Percentiles rank a stretch among this genome's conserved stretches.
Conservation (phyloP, 2,113 vertebrate genomes). For the Cardinalis cardinalis region DNA sequence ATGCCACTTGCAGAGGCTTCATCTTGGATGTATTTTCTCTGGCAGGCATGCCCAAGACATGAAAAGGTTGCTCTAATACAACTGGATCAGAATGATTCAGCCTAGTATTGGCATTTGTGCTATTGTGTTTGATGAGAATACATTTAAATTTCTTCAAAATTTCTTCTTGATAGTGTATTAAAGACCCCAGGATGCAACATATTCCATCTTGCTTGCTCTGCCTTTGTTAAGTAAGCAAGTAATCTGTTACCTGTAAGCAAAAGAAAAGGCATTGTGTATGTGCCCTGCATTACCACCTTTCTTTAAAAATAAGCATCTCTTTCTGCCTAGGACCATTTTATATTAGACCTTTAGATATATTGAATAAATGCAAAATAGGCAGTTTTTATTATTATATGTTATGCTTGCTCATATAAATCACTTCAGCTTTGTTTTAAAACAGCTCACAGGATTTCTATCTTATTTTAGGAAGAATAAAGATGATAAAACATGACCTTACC, state of each 20-base stretch:
- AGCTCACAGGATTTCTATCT: neutral
- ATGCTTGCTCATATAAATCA: neutral
- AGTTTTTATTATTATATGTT: conserved; percentile 3
- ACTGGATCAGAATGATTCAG: conserved; percentile 53
- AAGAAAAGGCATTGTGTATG: conserved; percentile 9
- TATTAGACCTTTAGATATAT: conserved; percentile 33
- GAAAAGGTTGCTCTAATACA: neutral
- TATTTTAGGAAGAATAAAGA: neutral
- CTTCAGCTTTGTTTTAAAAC: neutral
- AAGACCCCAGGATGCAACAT: conserved; percentile 12
- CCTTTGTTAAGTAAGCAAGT: conserved; percentile 69
- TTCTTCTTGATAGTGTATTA: neutral
- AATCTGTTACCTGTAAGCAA: conserved; percentile 49
- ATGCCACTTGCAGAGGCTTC: neutral
- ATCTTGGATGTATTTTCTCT: neutral
- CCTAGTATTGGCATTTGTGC: conserved; percentile 51
- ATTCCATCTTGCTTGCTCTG: conserved; percentile 60
- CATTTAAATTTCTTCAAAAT: conserved; percentile 74
- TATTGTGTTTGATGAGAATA: conserved; percentile 60
- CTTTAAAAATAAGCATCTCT: conserved; percentile 12
- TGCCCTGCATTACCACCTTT: neutral
- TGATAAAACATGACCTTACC: neutral
- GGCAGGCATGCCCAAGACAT: neutral
- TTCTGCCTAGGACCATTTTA: conserved; percentile 19
- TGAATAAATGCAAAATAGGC: conserved; percentile 11